Evolutionary conservation across 2,888 invertebrate genomes (phyloP), one percentile per base, ranked within the genome.

Genomic region (Amblyteles armatorius): DNA sequence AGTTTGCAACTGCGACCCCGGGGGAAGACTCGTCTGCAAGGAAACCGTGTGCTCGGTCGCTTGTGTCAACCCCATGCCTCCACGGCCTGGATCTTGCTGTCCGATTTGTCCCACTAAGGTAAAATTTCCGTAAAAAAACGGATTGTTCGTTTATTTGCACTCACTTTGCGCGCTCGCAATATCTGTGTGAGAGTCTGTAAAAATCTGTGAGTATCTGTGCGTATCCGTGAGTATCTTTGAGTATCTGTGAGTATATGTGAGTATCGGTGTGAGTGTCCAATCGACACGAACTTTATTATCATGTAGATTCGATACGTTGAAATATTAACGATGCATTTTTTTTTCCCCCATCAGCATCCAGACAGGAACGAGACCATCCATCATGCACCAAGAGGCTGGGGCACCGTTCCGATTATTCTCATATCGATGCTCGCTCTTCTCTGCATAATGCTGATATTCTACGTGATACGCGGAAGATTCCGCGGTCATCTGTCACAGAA

Each of bases 31-130:
- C 77, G 90, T 86, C 86, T 93, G 93, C 88, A 92, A 91, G 78
- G 90, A 92, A 83, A 93, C 92, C 67, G 87, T 92, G 65, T 93
- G 93, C 88, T 91, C 91, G 78, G 88, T 92, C 33, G 91, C 90
- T 57, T 93, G 93, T 84, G 84, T 81, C 86, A 89, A 93, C 82
- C 92, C 93, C 13, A 71, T 88, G 63, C 92, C 93, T 52, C 90
- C 92, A 74, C 86, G 90, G 65, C 88, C 89, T 2, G 92, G 91
- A 76, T 88, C 88, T 73, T 93, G 93, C 87, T 93, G 93, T 85
- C 92, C 93, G 48, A 80, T 90, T 82, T 93, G 93, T 86, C 92
- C 91, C 29, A 89, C 91, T 67, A 88, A 88, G 88, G 93, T 93
- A 85, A 91, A 89, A 55, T 9, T 11, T 9, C 19, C 9, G 7